Evolutionary conservation across 2,888 invertebrate species (phyloP), one percentile per base, ranked within the genome.

Genomic region (Campoplex capitator): DNA sequence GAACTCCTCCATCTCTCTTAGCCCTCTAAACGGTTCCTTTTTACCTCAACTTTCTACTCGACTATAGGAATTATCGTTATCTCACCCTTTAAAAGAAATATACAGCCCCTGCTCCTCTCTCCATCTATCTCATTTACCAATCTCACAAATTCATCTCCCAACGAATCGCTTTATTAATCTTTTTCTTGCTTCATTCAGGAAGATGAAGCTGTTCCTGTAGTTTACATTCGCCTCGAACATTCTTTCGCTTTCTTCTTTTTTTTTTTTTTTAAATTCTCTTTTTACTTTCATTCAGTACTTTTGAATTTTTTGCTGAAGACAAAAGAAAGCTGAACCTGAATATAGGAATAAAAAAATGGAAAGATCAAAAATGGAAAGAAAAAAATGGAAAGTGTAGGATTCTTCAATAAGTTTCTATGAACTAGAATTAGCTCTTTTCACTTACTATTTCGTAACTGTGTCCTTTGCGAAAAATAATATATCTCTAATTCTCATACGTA

Each of bases 41-140:
- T 32, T 32, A 38, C 32, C 58, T 62, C 6, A 13, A 11, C 58
- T 62, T 32, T 62, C 3, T 16, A 32, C n/a, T 23, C 8, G 8
- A 32, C 32, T 32, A 62, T 62, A 13, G 32, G 32, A 81, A 85
- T 85, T 73, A 85, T 85, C 71, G 74, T 84, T 76, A 62, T 13
- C 23, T 23, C 32, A 62, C 0, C 62, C 62, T 62, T 62, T 16
- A 11, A 32, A 28, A 58, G 58, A 28, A 58, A 58, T 28, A 58
- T 28, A 28, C 11, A 11, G 13, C 23, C 28, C 28, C 58, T 58
- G 13, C 58, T 58, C 28, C 58, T 9, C 45, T 45, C 13, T 13
- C 11, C 2, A 11, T 0, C 45, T 2, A 13, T 45, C 45, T 45
- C 45, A 45, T 45, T 32, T 4, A 32, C 6, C 74, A 51, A 74